Base-by-base conservation (phyloP, 2,113 vertebrate genomes). In the Gnathonemus longibarbis region DNA sequence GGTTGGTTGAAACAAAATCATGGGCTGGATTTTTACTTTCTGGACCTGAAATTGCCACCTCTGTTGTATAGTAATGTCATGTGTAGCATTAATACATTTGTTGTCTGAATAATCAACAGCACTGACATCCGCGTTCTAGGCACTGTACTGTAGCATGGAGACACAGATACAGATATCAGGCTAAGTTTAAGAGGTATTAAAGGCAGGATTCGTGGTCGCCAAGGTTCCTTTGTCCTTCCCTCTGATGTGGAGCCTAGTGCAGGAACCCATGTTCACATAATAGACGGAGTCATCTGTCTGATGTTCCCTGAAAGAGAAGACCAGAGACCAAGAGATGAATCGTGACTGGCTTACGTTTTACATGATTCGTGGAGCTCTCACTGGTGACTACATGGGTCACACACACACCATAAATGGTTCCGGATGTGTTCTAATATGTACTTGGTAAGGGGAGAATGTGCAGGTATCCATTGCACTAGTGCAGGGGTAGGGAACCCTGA, bases 301-400 rank as follows among this genome's bases (percentile, higher is more conserved):
- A 56, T 89, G 90, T 39, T 21, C 11, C 35, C 91, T 93, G 91
- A 5, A 24, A 53, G 39, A 52, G 50, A 31, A 45, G 35, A 7
- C 11, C 24, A 53, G 15, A 39, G n/a, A 35, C 50, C 11, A 13
- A 56, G n/a, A 87, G 85, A 31, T 56, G 31, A 87, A 53, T 5
- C 42, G 24, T 0, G 21, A 24, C 5, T 10, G 10, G 1, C 8
- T n/a, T 84, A 24, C 0, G 2, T 24, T n/a, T 84, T 13, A 48
- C 21, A 27, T 46, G 45, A 9, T 35, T 39, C 1, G 3, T 70
- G 24, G 19, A 21, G 10, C 10, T 31, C 24, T 70, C 62, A n/a
- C 62, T 31, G 11, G 62, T 70, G n/a, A 70, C 8, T 70, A 70
- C 62, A 31, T 31, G 11, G 53, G 5, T 21, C 53, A 21, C 53